Conservation (phyloP, 1,140 invertebrate genomes). For the Nixonia krombeini region DNA sequence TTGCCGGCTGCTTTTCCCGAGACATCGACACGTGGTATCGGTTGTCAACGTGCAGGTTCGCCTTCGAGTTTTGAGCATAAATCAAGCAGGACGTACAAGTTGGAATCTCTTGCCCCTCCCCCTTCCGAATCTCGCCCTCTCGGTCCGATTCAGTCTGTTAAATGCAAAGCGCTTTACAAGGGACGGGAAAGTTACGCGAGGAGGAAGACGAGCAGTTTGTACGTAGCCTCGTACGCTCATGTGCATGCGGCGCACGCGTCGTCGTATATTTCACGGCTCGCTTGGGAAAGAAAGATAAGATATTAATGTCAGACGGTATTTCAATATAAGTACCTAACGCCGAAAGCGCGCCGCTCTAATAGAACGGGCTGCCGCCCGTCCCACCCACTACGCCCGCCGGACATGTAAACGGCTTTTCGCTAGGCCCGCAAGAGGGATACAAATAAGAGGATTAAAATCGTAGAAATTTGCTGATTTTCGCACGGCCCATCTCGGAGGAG, state of each 20-base stretch:
- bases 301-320: conserved; percentile 59
- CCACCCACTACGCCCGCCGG: no score
- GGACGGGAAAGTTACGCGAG: conserved; percentile 13
- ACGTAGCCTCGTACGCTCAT: conserved; percentile 12
- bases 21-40: conserved; percentile 23
- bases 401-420: conserved; percentile 6
- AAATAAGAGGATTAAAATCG: conserved; percentile 21
- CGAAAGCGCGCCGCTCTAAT: conserved; percentile 15
- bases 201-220: conserved; percentile 26
- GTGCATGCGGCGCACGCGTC: conserved; percentile 13
- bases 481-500: no score
- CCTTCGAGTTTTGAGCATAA: conserved; percentile 15
- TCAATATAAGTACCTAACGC: conserved; percentile 43
- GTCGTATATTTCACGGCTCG: conserved; percentile 49
- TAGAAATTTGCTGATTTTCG: conserved; percentile 11
- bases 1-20: background rate
- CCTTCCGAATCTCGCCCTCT: conserved; percentile 1
- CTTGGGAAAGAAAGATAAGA: conserved; percentile 55
- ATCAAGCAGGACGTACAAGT: conserved; percentile 10
- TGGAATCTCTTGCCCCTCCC: conserved; percentile 9
- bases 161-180: conserved; percentile 24
- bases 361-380: background rate
- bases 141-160: conserved; percentile 20
- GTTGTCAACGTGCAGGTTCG: conserved; percentile 11
- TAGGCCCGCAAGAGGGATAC: background rate